phyloP scores from a whole-genome alignment of 2,113 vertebrate species.

The Phyllostomus discolor region DNA sequence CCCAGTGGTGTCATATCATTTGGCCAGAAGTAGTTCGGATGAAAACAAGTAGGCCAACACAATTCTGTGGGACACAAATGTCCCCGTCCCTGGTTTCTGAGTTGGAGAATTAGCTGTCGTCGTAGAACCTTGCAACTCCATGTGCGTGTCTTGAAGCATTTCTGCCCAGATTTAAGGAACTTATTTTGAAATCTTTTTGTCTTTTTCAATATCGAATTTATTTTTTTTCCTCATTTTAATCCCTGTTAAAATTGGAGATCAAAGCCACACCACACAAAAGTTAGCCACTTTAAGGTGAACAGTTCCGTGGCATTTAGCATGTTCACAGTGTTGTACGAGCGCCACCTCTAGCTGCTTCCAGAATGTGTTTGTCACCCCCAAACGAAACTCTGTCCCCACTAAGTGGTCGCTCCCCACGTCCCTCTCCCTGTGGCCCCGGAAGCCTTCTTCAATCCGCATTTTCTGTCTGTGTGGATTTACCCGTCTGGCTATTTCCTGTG shows the following conservation, averaged over 20 bases:
- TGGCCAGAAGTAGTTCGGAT: neutral
- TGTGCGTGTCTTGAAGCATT: neutral
- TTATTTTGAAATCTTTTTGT: neutral
- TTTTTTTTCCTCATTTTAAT: neutral
- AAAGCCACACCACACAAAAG: neutral
- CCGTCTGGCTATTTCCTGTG: neutral
- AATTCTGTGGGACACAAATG: neutral
- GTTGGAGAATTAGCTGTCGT: neutral
- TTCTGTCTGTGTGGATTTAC: neutral
- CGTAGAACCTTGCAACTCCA: neutral
- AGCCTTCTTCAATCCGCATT: neutral
- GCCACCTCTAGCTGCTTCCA: neutral
- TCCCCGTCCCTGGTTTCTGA: neutral
- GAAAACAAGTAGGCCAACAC: neutral
- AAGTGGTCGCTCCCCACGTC: neutral
- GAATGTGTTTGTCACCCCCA: neutral
- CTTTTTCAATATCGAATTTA: neutral
- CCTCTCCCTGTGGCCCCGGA: neutral
- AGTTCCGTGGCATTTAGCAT: neutral
- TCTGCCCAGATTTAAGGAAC: neutral
- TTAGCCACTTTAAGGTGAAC: neutral
- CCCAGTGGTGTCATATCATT: too few relatives aligned
- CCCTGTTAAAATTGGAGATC: neutral
- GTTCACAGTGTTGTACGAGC: accelerated
- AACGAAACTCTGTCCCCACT: neutral